Conservation (phyloP, 2,113 vertebrate genomes). For the Micromys minutus region DNA sequence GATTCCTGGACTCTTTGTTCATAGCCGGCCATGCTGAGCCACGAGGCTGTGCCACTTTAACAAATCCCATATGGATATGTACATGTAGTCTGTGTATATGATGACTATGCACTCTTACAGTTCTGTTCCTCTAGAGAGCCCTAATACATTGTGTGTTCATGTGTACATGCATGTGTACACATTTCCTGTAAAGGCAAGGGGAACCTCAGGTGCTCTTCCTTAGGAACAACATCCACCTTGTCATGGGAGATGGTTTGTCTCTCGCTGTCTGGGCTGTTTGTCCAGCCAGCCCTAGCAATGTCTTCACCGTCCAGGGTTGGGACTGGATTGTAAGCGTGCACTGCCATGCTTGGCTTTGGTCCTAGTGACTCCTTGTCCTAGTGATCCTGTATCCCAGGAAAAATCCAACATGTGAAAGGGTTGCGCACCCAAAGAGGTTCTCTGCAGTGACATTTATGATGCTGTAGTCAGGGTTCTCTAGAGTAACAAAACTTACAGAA, state of each 20-base stretch:
- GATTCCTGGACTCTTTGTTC: neutral
- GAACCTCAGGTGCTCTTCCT: neutral
- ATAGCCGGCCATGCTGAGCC: neutral
- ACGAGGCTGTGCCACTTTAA: neutral
- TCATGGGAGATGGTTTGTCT: neutral
- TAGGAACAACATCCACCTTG: neutral
- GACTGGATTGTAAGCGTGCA: neutral
- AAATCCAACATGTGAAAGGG: neutral
- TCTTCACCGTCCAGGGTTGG: neutral
- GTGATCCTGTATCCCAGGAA: neutral
- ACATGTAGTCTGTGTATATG: neutral
- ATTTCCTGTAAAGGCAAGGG: neutral
- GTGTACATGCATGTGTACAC: neutral
- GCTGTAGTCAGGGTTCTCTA: neutral
- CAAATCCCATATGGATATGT: neutral
- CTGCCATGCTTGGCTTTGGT: neutral
- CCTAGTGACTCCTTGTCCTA: neutral
- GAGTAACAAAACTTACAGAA: neutral
- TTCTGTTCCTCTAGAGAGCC: too few species aligned
- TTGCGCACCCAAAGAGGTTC: neutral
- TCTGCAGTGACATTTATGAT: neutral
- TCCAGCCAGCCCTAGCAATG: neutral
- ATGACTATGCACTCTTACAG: too few species aligned
- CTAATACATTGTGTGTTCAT: neutral
- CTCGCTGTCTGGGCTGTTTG: neutral